Percentiles rank a stretch among this genome's conserved stretches.
These are phyloP conservation scores for Formica aserva DNA, from an alignment of 2,888 invertebrate species.

Conservation along the genomic window DNA sequence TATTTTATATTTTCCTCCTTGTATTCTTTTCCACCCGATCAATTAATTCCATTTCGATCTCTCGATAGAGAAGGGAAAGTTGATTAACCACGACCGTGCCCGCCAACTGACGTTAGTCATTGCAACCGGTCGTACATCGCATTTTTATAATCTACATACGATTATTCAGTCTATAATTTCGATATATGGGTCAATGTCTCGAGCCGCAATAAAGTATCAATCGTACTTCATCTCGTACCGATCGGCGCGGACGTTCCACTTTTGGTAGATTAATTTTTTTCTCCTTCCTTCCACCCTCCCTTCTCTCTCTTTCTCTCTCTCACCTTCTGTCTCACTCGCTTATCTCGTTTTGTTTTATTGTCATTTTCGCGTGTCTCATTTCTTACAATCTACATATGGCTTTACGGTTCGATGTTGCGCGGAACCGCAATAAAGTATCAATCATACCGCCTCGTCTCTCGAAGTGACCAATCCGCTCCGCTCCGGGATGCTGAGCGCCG, in stretches of 20 bases:
- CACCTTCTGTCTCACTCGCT: neutral
- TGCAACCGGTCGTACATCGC: constrained; percentile 29
- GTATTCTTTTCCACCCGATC: neutral
- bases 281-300: neutral
- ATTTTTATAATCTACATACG: constrained; percentile 52
- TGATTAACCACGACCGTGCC: constrained; percentile 30
- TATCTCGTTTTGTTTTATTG: constrained; percentile 47
- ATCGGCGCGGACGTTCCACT: constrained; percentile 52
- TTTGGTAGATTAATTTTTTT: constrained; percentile 52
- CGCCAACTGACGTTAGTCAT: constrained; percentile 19
- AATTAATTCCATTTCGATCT: constrained; percentile 33
- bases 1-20: neutral
- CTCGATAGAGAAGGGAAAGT: constrained; percentile 41
- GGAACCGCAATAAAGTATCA: constrained; percentile 48
- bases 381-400: constrained; percentile 51
- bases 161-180: constrained; percentile 55
- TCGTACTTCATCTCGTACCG: constrained; percentile 45
- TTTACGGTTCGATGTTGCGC: constrained; percentile 46
- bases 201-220: constrained; percentile 49
- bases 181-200: constrained; percentile 51
- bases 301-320: neutral
- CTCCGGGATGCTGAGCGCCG: constrained; percentile 62
- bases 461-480: constrained; percentile 28
- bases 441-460: constrained; percentile 48
- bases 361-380: constrained; percentile 54